Percentiles rank a stretch among this genome's conserved stretches.
These are phyloP conservation scores for Coreius guichenoti DNA, from an alignment of 2,797 vertebrate genomes.

Conservation along the genomic window DNA sequence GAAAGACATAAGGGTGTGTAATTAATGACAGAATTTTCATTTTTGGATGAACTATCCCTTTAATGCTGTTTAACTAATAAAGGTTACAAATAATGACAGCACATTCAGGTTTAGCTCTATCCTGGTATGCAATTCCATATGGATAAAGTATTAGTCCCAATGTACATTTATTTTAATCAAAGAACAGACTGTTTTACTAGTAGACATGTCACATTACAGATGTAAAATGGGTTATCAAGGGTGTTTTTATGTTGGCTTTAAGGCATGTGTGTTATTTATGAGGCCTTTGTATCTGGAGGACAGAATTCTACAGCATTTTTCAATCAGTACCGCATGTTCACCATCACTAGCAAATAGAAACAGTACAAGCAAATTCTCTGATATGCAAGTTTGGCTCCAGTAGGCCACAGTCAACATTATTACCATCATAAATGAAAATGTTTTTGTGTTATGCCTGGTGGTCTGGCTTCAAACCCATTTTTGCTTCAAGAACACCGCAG, in stretches of 20 bases:
- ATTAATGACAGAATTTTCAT: neutral
- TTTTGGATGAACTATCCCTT: neutral
- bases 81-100: neutral
- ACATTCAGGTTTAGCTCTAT: neutral
- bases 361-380: neutral
- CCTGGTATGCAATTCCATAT: neutral
- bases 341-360: conserved; percentile 3
- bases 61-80: neutral
- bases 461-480: conserved; percentile 17
- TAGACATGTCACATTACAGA: neutral
- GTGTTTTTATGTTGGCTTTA: neutral
- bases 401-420: conserved; percentile 14
- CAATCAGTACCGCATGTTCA: neutral
- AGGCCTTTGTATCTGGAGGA: neutral
- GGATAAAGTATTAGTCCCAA: neutral
- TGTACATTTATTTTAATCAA: neutral
- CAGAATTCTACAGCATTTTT: neutral
- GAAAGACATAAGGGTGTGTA: neutral
- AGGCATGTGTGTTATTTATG: neutral
- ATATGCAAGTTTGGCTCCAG: neutral
- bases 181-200: neutral
- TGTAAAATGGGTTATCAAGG: neutral
- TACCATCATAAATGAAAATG: conserved; percentile 7
- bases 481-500: neutral
- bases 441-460: conserved; percentile 1